Conservation (phyloP, 2,888 invertebrate genomes). For the Rambutsinella grinnellia region DNA sequence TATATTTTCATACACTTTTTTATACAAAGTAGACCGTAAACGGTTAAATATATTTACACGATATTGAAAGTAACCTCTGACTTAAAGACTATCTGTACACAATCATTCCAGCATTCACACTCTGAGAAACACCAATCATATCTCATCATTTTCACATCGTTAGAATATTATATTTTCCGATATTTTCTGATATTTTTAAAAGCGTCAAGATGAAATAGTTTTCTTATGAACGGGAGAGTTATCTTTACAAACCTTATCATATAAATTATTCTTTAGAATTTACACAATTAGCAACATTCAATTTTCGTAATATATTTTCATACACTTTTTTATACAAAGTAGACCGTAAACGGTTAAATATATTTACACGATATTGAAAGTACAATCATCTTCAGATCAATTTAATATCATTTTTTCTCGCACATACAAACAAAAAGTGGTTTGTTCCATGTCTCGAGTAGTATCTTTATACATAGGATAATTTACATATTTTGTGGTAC, state of each 20-base stretch:
- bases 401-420: not conserved
- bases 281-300: constrained; percentile 18
- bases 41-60: constrained; percentile 8
- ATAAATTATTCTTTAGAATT: not conserved
- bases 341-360: constrained; percentile 6
- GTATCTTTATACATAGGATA: constrained; percentile 6
- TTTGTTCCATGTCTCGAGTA: constrained; percentile 30
- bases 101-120: not conserved
- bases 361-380: constrained; percentile 39
- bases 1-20: not conserved
- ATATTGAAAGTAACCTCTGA: constrained; percentile 38
- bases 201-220: constrained; percentile 39
- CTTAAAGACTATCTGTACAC: constrained; percentile 16
- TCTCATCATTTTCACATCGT: constrained; percentile 1
- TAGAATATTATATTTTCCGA: not conserved
- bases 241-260: not conserved
- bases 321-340: constrained; percentile 16
- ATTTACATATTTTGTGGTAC: constrained; percentile 17
- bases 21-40: constrained; percentile 21
- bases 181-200: constrained; percentile 18
- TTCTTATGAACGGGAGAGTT: constrained; percentile 10
- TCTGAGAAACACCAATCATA: no score
- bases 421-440: constrained; percentile 25
- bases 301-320: not conserved
- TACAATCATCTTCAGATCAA: constrained; percentile 24